Evolutionary conservation across 1,140 invertebrate species (phyloP), one percentile per base, ranked within the genome.

Genomic region (Frieseomelitta varia): DNA sequence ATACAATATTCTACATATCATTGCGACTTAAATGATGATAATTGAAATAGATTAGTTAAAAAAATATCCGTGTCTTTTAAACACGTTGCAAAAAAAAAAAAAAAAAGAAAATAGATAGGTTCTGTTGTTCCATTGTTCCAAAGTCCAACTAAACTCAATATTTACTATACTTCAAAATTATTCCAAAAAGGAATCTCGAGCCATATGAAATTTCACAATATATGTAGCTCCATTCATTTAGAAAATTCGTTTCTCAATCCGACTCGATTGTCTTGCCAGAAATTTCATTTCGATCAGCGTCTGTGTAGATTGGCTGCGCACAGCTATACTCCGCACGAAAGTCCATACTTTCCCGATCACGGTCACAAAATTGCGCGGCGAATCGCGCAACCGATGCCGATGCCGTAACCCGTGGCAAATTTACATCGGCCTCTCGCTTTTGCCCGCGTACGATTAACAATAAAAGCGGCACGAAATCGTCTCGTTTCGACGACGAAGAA

Each of bases 401-500:
- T 74, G 72, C 72, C 72, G 72, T n/a, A 74, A 74, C 19, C 63
- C 27, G 19, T 4, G 27, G 72, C 19, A 19, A 39, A 74, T 55
- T 74, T 73, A 51, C 53, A n/a, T 76, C 56, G 56, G 58, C 74
- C 55, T 34, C 56, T 76, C 74, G 74, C 69, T 72, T 53, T 72
- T 72, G 69, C n/a, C 47, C 69, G 19, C 27, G 72, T 30, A 74
- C 55, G 68, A 80, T 73, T 30, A 51, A 73, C 56, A 61, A 80
- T 61, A 80, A 80, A 73, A 73, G 55, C 55, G n/a, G 79, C 68
- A 73, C 79, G 71, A 81, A 81, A 77, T 75, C 81, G 53, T 67
- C 65, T 61, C 65, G 51, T 56, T 77, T 56, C 63, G 34, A 76
- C 58, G 58, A 30, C 47, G 56, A 6, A 68, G 73, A 47, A 83